Evolutionary conservation across 1,140 invertebrate species (phyloP).

Genomic region (Aphelenchoides besseyi): DNA sequence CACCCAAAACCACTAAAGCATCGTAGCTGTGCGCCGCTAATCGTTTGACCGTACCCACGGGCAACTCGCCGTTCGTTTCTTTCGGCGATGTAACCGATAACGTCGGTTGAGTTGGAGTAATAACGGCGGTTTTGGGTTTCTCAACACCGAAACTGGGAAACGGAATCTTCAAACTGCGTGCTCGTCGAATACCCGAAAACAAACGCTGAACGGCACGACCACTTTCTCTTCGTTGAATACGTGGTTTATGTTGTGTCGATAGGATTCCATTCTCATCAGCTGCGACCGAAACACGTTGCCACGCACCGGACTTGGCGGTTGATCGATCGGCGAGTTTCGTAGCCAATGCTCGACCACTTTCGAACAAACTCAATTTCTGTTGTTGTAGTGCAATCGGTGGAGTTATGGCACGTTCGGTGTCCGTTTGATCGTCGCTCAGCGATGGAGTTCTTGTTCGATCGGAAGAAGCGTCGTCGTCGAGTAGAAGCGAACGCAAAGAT

Average conservation of each 20-base stretch:
- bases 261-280: conserved; percentile 6
- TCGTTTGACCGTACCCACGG: neutral
- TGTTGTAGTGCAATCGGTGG: neutral
- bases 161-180: conserved; percentile 7
- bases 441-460: conserved; percentile 1
- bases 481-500: neutral
- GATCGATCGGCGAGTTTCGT: neutral
- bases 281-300: neutral
- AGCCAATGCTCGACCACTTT: too few relatives aligned
- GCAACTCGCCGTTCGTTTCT: neutral
- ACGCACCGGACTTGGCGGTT: too few relatives aligned
- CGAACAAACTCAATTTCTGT: too few relatives aligned
- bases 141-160: neutral
- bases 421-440: neutral
- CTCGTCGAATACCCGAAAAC: conserved; percentile 9
- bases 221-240: conserved; percentile 2
- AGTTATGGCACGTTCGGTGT: neutral
- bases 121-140: neutral
- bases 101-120: neutral
- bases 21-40: conserved; percentile 5
- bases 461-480: neutral
- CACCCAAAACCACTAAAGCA: neutral
- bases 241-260: neutral
- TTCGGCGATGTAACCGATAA: neutral
- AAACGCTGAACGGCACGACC: neutral